These are phyloP conservation scores for Oasisia sp. DNA, from an alignment of 2,888 invertebrate species.

Conservation along the genomic window DNA sequence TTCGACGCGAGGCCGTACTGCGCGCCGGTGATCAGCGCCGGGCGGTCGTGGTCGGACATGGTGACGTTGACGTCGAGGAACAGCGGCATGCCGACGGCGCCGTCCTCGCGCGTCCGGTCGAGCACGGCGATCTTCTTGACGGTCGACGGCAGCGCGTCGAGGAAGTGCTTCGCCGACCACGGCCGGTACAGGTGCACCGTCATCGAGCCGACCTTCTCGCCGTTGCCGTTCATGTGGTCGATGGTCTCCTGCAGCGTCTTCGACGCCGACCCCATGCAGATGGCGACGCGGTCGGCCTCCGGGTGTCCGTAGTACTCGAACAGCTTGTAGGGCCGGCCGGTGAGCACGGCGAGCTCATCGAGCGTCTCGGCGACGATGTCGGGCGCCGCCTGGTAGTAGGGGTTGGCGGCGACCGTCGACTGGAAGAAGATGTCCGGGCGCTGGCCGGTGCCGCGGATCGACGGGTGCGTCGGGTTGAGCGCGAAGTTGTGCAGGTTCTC, in stretches of 20 bases:
- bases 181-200: slow-evolving; percentile 42
- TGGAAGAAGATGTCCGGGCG: slow-evolving; percentile 46
- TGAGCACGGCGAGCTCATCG: slow-evolving; percentile 34
- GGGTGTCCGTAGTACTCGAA: slow-evolving; percentile 42
- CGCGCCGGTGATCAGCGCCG: slow-evolving; percentile 39
- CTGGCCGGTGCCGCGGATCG: slow-evolving; percentile 43
- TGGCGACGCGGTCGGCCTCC: slow-evolving; percentile 39
- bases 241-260: slow-evolving; percentile 42
- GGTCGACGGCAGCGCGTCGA: slow-evolving; percentile 36
- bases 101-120: slow-evolving; percentile 44
- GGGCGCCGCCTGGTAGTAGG: slow-evolving; percentile 40
- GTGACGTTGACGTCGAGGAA: slow-evolving; percentile 44
- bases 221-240: slow-evolving; percentile 38
- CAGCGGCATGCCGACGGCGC: slow-evolving; percentile 42
- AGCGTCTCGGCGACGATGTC: slow-evolving; percentile 40
- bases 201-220: slow-evolving; percentile 44
- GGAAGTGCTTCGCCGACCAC: slow-evolving; percentile 43
- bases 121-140: slow-evolving; percentile 42
- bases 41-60: slow-evolving; percentile 33
- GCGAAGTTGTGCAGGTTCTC: slow-evolving; percentile 42
- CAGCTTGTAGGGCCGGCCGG: slow-evolving; percentile 40
- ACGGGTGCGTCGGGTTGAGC: slow-evolving; percentile 42
- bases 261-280: slow-evolving; percentile 42
- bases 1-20: slow-evolving; percentile 44
- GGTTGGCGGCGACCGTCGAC: slow-evolving; percentile 41